A percentile compares a stretch with the other conserved stretches of the same genome.
phyloP scores from a whole-genome alignment of 1,140 invertebrate species.

The Asbolus verrucosus region DNA sequence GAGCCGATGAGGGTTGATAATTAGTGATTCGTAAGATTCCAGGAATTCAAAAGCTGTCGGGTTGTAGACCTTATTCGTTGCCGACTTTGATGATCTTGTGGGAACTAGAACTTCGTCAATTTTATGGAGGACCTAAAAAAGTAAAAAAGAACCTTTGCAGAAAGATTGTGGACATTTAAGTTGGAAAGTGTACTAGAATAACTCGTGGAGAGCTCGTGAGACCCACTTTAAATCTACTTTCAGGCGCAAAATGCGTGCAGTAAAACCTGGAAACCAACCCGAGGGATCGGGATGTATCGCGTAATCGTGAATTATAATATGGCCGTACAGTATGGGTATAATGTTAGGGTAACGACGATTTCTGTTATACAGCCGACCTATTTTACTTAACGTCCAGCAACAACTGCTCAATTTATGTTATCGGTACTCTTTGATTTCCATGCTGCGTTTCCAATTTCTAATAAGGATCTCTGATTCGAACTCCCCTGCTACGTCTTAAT shows the following conservation, averaged over 20 bases:
- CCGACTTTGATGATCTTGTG: conserved; percentile 69
- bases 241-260: conserved; percentile 21
- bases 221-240: conserved; percentile 21
- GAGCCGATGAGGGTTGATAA: conserved; percentile 74
- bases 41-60: conserved; percentile 83
- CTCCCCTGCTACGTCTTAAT: no score
- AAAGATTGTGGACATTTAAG: conserved; percentile 6
- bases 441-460: no score
- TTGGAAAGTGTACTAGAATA: conserved; percentile 23
- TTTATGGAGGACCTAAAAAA: conserved; percentile 79
- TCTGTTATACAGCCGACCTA: no score
- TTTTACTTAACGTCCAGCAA: no score
- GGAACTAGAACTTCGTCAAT: conserved; percentile 86
- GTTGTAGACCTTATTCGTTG: conserved; percentile 75
- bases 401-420: no score
- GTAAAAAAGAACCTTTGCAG: conserved; percentile 7
- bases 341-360: neutral
- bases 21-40: conserved; percentile 79
- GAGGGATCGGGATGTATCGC: neutral
- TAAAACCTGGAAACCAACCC: conserved; percentile 25
- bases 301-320: conserved; percentile 37
- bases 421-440: no score
- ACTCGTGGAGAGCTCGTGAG: conserved; percentile 15
- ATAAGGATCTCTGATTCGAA: no score
- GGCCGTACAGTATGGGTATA: conserved; percentile 5